A percentile compares a stretch with the other conserved stretches of the same genome.
Conservation (phyloP, 2,888 invertebrate genomes). For the Entomobrya multifasciata region DNA sequence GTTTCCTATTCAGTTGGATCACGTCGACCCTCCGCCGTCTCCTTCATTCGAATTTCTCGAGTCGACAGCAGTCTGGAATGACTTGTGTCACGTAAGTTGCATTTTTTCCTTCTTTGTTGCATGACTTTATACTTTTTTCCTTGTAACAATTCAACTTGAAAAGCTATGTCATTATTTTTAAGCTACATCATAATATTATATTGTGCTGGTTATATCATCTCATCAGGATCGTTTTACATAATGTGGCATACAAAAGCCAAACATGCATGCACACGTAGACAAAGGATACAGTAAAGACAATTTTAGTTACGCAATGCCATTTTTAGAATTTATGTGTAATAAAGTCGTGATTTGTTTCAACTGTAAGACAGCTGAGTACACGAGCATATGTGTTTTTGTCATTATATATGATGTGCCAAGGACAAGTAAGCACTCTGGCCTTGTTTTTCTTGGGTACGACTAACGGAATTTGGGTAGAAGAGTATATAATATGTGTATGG, state of each 20-base stretch:
- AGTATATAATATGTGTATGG: no score
- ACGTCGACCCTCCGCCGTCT: slow-evolving; percentile 58
- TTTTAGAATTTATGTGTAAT: neutral
- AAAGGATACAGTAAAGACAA: no score
- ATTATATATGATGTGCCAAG: no score
- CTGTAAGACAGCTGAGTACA: no score
- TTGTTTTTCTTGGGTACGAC: no score
- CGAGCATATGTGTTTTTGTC: neutral
- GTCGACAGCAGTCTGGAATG: slow-evolving; percentile 51
- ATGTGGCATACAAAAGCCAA: neutral
- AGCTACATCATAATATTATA: neutral
- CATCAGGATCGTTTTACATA: neutral
- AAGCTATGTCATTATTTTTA: slow-evolving; percentile 18
- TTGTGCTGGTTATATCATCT: no score
- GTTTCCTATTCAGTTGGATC: slow-evolving; percentile 61
- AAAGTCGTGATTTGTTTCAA: no score
- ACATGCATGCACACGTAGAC: no score
- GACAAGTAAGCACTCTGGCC: no score
- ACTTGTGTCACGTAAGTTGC: slow-evolving; percentile 69
- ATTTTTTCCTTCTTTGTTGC: slow-evolving; percentile 27
- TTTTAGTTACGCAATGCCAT: neutral
- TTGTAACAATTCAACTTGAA: neutral
- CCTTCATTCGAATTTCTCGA: slow-evolving; percentile 38
- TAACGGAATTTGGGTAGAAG: no score
- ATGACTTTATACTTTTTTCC: slow-evolving; percentile 22